Conservation (phyloP, 2,113 vertebrate genomes). For the Perca flavescens region DNA sequence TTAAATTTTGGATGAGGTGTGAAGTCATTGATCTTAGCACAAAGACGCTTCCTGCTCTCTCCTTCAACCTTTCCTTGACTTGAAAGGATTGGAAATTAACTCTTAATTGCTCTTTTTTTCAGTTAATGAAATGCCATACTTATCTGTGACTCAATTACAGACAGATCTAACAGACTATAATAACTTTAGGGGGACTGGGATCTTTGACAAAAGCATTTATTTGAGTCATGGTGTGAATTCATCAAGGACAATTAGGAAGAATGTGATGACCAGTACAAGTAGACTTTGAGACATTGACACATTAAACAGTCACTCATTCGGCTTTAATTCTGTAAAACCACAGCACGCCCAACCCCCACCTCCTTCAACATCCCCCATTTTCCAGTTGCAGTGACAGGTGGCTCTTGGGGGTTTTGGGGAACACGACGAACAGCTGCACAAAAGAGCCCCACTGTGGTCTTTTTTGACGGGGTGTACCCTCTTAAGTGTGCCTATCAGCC, state of each 20-base stretch:
- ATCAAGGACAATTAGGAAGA: constrained; percentile 15
- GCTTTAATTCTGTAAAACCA: constrained; percentile 15
- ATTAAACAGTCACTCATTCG: constrained; percentile 8
- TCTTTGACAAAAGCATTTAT: constrained; percentile 23
- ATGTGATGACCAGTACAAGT: not conserved
- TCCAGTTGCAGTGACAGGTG: constrained; percentile 86
- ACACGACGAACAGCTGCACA: constrained; percentile 84
- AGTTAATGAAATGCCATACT: constrained; percentile 1
- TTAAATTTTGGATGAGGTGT: not conserved
- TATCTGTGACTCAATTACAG: constrained; percentile 53
- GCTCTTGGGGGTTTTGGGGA: constrained; percentile 78
- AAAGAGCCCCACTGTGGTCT: constrained; percentile 77
- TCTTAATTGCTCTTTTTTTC: not conserved
- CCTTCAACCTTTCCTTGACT: constrained; percentile 7
- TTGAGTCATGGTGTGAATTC: constrained; percentile 13
- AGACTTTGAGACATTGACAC: constrained; percentile 13
- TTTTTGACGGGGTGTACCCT: constrained; percentile 74
- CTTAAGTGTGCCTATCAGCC: constrained; percentile 78
- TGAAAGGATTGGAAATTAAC: constrained; percentile 22
- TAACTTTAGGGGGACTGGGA: constrained; percentile 16
- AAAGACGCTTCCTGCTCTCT: constrained; percentile 27
- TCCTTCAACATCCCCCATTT: constrained; percentile 56
- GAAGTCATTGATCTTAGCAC: constrained; percentile 3
- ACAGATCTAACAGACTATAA: constrained; percentile 1
- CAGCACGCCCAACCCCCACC: constrained; percentile 61